These are phyloP conservation scores for Istiophorus platypterus DNA, from an alignment of 2,113 vertebrate species.

Conservation along the genomic window DNA sequence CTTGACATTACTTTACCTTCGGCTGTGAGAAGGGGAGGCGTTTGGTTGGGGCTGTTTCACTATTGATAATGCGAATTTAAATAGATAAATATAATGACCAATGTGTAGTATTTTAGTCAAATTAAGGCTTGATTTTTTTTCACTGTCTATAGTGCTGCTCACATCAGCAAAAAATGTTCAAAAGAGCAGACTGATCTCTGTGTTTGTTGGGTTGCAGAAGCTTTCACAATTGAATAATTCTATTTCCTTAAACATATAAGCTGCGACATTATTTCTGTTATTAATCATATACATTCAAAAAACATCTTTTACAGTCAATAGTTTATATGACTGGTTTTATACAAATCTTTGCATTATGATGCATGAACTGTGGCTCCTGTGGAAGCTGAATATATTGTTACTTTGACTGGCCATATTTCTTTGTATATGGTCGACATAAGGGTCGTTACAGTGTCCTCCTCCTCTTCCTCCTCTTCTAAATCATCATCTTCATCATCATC, in stretches of 20 bases:
- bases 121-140: background rate
- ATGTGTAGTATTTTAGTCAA: background rate
- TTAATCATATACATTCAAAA: too few species aligned
- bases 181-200: background rate
- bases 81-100: background rate
- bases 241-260: too few species aligned
- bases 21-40: background rate
- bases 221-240: too few species aligned
- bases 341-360: background rate
- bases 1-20: background rate
- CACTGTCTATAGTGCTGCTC: background rate
- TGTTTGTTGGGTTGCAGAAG: background rate
- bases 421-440: slow-evolving; percentile 29
- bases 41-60: background rate
- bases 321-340: background rate
- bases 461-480: background rate
- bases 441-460: background rate
- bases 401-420: background rate
- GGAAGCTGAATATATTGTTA: background rate
- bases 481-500: slow-evolving; percentile 23
- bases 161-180: background rate
- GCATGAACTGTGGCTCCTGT: background rate
- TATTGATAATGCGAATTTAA: background rate
- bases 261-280: too few species aligned
- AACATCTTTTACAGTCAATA: too few species aligned